Base-by-base conservation (phyloP, 2,888 invertebrate species). In the Epinotia bilunana region DNA sequence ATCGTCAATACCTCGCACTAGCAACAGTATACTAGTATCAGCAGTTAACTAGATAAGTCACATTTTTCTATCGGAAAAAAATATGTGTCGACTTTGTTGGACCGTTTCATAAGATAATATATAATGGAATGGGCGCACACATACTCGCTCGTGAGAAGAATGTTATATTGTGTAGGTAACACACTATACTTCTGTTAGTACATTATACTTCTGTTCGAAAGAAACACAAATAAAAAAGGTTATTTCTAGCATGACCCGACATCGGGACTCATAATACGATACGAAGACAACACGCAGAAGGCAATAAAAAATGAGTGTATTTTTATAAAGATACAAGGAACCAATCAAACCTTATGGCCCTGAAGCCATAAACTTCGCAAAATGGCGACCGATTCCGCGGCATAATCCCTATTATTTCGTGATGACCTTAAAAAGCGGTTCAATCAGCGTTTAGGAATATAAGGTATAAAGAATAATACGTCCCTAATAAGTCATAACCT, bases 271-370 rank as follows among this genome's bases (percentile, higher is more conserved):
- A 12, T 55, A 63, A 63, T 23, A 65, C 20, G 23, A 60, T 33
- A 33, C 58, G 64, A 49, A 64, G 39, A 55, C 43, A 43, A 64
- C 57, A 64, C 53, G 16, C 53, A 39, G 53, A 68, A 68, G 68
- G 67, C 39, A 71, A 71, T 71, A 74, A 74, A 74, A 74, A 6
- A 60, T 55, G 71, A 61, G 64, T 74, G 53, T 74, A 63, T 74
- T 74, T 73, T 70, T 60, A 64, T 60, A 74, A 64, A 71, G 64
- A 71, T 74, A 74, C 55, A 63, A 70, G 64, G 74, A 60, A 65
- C 74, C 74, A 71, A 74, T 74, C 74, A 70, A 65, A 65, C 70
- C 74, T 70, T 74, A 74, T 74, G 64, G 74, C 60, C 49, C 33
- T 28, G 58, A 65, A 71, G 64, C 65, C 55, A 72, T 75, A 75